These are phyloP conservation scores for Synanthedon formicaeformis DNA, from an alignment of 2,888 invertebrate species.

Conservation along the genomic window DNA sequence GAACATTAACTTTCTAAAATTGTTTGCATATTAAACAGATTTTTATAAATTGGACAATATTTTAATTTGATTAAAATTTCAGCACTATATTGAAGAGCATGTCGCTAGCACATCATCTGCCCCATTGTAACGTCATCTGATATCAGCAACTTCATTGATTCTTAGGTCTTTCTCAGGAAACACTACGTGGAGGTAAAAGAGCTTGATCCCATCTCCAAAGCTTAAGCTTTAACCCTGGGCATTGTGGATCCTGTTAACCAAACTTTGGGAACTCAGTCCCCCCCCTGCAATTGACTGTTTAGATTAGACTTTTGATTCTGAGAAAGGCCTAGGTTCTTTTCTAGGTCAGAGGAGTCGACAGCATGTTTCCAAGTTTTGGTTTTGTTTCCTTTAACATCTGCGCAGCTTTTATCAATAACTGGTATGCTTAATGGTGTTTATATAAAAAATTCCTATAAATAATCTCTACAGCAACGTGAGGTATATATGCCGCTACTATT, in stretches of 20 bases:
- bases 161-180: conserved; percentile 71
- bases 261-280: conserved; percentile 51
- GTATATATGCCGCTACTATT: neutral
- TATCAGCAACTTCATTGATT: conserved; percentile 64
- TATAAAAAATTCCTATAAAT: neutral
- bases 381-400: conserved; percentile 48
- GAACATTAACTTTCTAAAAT: neutral
- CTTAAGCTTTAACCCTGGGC: conserved; percentile 58
- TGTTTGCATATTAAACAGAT: too few relatives aligned
- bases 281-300: conserved; percentile 9
- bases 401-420: conserved; percentile 42
- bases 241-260: conserved; percentile 53
- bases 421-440: conserved; percentile 6
- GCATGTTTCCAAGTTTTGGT: conserved; percentile 71
- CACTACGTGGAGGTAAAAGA: conserved; percentile 61
- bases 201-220: conserved; percentile 53
- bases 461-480: neutral
- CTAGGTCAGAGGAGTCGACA: conserved; percentile 63
- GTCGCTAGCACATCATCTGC: conserved; percentile 50
- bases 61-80: neutral
- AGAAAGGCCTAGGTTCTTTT: conserved; percentile 66
- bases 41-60: neutral
- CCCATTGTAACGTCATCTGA: conserved; percentile 44
- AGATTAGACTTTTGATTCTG: conserved; percentile 35
- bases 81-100: conserved; percentile 40